Percentiles rank a stretch among this genome's conserved stretches.
Evolutionary conservation across 2,113 vertebrate species (phyloP).

Genomic region (Rutilus rutilus): DNA sequence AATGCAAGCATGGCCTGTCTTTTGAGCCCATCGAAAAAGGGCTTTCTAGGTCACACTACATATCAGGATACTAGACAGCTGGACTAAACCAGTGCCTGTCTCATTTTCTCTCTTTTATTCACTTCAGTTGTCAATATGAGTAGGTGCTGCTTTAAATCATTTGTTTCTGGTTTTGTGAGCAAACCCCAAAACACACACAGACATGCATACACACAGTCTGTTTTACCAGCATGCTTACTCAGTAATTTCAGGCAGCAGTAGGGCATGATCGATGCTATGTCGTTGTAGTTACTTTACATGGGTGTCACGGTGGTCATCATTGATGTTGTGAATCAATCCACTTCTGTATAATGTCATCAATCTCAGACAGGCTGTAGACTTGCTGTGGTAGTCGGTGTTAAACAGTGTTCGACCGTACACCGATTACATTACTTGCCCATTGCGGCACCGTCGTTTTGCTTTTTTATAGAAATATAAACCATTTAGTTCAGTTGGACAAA

Average conservation of each 20-base stretch:
- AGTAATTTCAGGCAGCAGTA: constrained; percentile 23
- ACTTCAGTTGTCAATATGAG: neutral
- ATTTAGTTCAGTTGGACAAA: no score
- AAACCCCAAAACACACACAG: neutral
- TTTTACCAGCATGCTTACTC: constrained; percentile 32
- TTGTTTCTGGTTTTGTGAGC: neutral
- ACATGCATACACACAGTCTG: neutral
- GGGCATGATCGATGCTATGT: constrained; percentile 45
- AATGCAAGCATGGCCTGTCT: constrained; percentile 38
- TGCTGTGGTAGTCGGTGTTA: no score
- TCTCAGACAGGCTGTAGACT: neutral
- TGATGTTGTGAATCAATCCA: constrained; percentile 29
- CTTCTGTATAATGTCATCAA: constrained; percentile 21
- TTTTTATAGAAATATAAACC: no score
- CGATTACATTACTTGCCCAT: no score
- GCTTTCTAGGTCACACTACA: constrained; percentile 8
- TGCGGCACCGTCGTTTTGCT: no score
- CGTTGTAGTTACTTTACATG: constrained; percentile 15
- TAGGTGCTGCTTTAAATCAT: neutral
- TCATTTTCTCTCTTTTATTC: constrained; percentile 1
- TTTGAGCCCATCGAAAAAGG: constrained; percentile 33
- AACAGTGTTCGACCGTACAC: no score
- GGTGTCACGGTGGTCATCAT: constrained; percentile 25
- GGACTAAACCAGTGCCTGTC: neutral
- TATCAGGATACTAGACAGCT: constrained; percentile 17